Base-by-base conservation (phyloP, 2,888 invertebrate species). In the Pachycephus smyrnensis region DNA sequence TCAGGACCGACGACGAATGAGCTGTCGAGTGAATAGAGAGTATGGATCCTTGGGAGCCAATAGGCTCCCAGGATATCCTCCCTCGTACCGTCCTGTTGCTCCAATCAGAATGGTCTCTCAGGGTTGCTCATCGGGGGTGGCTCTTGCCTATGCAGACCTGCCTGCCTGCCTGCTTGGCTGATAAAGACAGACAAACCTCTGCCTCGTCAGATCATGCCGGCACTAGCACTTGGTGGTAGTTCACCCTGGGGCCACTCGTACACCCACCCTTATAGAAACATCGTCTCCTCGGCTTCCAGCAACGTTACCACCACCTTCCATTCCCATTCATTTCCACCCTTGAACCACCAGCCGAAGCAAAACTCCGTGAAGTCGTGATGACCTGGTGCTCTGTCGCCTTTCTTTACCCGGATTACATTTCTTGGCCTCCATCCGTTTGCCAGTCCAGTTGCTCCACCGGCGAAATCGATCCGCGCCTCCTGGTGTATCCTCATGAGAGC, bases 41-140 rank as follows among this genome's bases (percentile, higher is more conserved):
- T 85, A 88, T 88, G 89, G 88, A 87, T 87, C 85, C 85, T 82
- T 77, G 69, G 77, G 82, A 82, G 80, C 90, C 90, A 90, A 90
- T 90, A 80, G 85, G 83, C 81, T 76, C 69, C 77, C 84, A 71
- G 75, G 80, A 80, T 80, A 78, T 81, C 80, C 85, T 83, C 86
- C 87, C 89, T 86, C 83, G 85, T 84, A 85, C 79, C 77, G 77
- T 73, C 76, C 78, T 76, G 78, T 79, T 79, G 83, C 83, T 82
- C 88, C 88, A 88, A 88, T 86, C 83, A 83, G 84, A 80, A 82
- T 82, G 83, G 80, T 79, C 77, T 84, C 80, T 75, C 80, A 78
- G 84, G 71, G 55, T 77, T 40, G 80, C 77, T 74, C 76, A 80
- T 76, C 81, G 81, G 83, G 81, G 83, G 85, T 81, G 83, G 81